phyloP scores from a whole-genome alignment of 2,888 invertebrate genomes.

The Rhingia campestris region DNA sequence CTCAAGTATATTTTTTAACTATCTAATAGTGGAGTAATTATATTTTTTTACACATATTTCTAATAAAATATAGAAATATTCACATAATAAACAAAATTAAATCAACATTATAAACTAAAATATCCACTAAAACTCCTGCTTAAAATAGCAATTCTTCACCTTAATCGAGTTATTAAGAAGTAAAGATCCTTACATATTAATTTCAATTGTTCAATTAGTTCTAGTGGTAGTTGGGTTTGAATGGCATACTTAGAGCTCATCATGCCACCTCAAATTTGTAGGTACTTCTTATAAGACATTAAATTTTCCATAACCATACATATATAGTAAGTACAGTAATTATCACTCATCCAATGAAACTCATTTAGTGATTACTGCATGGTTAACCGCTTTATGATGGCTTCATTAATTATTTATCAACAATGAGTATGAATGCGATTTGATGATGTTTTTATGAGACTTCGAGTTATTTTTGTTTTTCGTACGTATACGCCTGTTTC shows the following conservation, averaged over 20 bases:
- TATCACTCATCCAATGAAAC: conserved; percentile 27
- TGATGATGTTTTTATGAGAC: conserved; percentile 44
- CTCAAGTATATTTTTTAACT: too few relatives aligned
- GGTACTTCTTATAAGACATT: not conserved
- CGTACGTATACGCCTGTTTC: conserved; percentile 7
- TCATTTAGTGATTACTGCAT: conserved; percentile 57
- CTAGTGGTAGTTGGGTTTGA: not conserved
- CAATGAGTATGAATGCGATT: conserved; percentile 29
- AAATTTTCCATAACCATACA: conserved; percentile 9
- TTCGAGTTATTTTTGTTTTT: conserved; percentile 14
- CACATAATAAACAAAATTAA: too few relatives aligned
- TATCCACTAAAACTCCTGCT: too few relatives aligned
- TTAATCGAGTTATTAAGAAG: too few relatives aligned
- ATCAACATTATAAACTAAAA: too few relatives aligned
- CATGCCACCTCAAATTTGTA: not conserved
- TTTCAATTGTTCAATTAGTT: not conserved
- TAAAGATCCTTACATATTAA: too few relatives aligned
- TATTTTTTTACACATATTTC: too few relatives aligned
- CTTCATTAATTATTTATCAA: conserved; percentile 43
- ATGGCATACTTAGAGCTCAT: not conserved
- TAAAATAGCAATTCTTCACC: too few relatives aligned
- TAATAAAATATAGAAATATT: too few relatives aligned
- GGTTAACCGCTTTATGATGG: conserved; percentile 64
- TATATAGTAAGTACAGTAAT: not conserved
- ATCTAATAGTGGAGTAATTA: too few relatives aligned